Evolutionary conservation across 1,140 invertebrate species (phyloP), one percentile per base, ranked within the genome.

Genomic region (Drosophila carrolli): DNA sequence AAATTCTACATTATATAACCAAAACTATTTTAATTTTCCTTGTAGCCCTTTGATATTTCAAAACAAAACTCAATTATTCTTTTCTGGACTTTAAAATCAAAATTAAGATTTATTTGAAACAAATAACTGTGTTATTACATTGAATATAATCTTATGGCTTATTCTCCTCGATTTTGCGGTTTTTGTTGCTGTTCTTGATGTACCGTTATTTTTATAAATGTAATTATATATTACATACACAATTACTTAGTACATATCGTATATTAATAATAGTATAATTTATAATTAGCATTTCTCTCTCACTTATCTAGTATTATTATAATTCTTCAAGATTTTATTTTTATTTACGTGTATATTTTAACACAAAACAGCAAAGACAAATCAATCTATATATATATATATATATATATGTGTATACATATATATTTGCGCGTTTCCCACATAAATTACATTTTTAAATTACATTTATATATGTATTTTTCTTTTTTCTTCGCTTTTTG

Each of bases 91-190:
- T 91, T 86, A 85, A 91, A 91, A 90, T 91, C 86, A 90, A 83
- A 84, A 88, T 83, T 88, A 91, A 91, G 90, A 91, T 91, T 91
- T 91, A 91, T 91, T 91, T 91, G 80, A 91, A 91, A 91, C 90
- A 91, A 91, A 91, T 91, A 91, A 91, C 90, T 90, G 86, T 91
- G 90, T 91, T 91, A 91, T 91, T 91, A 91, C 90, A 91, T 91
- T 91, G 83, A 91, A 91, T 86, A 91, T 88, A 89, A 74, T 86
- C 80, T 81, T 90, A 75, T 86, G 75, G 57, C 51, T 67, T 67
- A 59, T 72, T 78, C 61, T 76, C 75, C 63, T 85, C 74, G 72
- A 62, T 50, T 53, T 77, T 51, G 23, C 53, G 41, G 47, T 54
- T 55, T 56, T 56, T 41, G 23, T 57, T 63, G 59, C 51, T 78